Evolutionary conservation across 2,888 invertebrate genomes (phyloP).

Genomic region (Bembecia ichneumoniformis): DNA sequence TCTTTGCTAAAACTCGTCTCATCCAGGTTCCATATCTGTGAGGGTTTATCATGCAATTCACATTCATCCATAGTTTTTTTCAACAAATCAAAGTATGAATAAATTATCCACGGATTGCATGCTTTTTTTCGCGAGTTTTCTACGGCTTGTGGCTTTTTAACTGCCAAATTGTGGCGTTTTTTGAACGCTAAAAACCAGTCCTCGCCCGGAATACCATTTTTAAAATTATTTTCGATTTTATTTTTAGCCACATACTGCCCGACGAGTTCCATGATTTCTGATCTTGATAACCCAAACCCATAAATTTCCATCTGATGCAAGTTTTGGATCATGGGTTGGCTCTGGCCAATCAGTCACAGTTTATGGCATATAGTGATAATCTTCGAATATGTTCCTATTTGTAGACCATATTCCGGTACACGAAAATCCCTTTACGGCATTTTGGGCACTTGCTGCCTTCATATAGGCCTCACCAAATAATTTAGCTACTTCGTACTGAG

Average conservation of each 20-base stretch:
- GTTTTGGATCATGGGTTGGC: too few species aligned
- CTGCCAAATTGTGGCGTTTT: constrained; percentile 6
- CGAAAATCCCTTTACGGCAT: constrained; percentile 11
- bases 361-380: constrained; percentile 3
- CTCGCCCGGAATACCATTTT: too few species aligned
- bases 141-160: constrained; percentile 13
- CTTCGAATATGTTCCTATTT: constrained; percentile 16
- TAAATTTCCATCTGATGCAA: too few species aligned
- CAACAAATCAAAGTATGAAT: constrained; percentile 10
- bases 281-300: too few species aligned
- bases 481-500: constrained; percentile 8
- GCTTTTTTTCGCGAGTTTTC: constrained; percentile 12
- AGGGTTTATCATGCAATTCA: constrained; percentile 8
- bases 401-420: constrained; percentile 21
- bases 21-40: constrained; percentile 14
- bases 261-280: too few species aligned
- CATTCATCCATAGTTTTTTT: constrained; percentile 7
- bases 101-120: constrained; percentile 8
- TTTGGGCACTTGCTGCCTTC: constrained; percentile 12
- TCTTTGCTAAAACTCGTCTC: constrained; percentile 16
- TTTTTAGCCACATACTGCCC: too few species aligned
- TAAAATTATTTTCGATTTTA: too few species aligned
- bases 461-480: constrained; percentile 17
- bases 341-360: too few species aligned
- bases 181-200: too few species aligned